A percentile compares a stretch with the other conserved stretches of the same genome.
These are phyloP conservation scores for Lathronympha strigana DNA, from an alignment of 2,888 invertebrate genomes.

Conservation along the genomic window DNA sequence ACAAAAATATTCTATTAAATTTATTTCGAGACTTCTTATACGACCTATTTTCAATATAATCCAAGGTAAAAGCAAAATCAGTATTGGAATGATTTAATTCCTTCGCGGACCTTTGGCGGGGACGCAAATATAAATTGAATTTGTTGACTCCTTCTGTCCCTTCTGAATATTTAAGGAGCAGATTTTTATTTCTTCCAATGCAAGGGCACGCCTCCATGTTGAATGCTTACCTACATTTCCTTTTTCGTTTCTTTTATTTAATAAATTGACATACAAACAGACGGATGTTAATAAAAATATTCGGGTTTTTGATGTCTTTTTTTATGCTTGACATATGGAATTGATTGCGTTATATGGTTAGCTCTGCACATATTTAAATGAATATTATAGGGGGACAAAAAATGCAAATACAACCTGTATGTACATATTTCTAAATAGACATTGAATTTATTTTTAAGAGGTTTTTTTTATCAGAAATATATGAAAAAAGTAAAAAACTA, in stretches of 20 bases:
- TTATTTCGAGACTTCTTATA: neutral
- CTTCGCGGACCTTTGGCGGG: slow-evolving; percentile 54
- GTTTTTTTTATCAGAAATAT: too few species aligned
- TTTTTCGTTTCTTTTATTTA: slow-evolving; percentile 20
- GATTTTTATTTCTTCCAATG: slow-evolving; percentile 50
- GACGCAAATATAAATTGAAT: slow-evolving; percentile 64
- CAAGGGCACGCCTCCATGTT: slow-evolving; percentile 47
- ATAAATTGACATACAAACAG: slow-evolving; percentile 37
- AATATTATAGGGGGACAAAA: too few species aligned
- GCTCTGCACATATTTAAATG: too few species aligned
- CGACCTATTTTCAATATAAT: slow-evolving; percentile 44
- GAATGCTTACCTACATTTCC: slow-evolving; percentile 43
- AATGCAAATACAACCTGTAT: too few species aligned
- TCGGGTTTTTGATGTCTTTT: neutral
- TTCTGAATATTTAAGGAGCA: slow-evolving; percentile 59
- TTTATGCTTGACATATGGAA: neutral
- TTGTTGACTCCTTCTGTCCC: slow-evolving; percentile 56
- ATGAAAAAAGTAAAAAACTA: too few species aligned
- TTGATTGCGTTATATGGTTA: too few species aligned
- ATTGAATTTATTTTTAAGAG: too few species aligned
- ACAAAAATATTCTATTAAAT: neutral
- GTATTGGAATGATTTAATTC: slow-evolving; percentile 63
- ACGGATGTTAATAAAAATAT: slow-evolving; percentile 5
- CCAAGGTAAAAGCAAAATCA: slow-evolving; percentile 53
- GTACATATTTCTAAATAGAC: too few species aligned